phyloP scores from a whole-genome alignment of 35 echinoderm and acorn worm species.

The Acanthaster planci region DNA sequence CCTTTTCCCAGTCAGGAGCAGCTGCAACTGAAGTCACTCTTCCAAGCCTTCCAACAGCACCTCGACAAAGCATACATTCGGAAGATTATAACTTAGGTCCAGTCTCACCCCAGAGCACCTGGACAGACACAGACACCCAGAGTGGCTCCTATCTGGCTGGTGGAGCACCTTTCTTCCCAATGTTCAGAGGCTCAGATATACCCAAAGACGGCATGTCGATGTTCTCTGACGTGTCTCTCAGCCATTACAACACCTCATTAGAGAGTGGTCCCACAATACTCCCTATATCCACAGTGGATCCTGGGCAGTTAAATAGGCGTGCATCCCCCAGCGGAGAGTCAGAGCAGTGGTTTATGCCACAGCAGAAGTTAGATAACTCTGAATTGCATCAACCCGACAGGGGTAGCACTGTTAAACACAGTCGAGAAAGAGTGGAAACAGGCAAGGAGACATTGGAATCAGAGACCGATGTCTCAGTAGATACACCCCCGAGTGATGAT shows the following conservation, averaged over 20 bases:
- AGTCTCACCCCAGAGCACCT: neutral
- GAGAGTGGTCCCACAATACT: neutral
- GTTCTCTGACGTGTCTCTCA: constrained; percentile 62
- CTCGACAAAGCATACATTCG: neutral
- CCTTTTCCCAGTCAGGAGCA: too few relatives aligned
- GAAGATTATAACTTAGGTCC: neutral
- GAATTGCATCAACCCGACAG: neutral
- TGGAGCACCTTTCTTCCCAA: neutral
- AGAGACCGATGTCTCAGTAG: neutral
- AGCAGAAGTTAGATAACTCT: neutral
- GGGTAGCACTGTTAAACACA: neutral
- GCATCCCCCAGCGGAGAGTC: neutral
- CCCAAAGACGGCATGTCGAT: constrained; percentile 39
- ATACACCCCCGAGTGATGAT: neutral
- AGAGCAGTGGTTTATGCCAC: constrained; percentile 8
- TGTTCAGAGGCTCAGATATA: neutral
- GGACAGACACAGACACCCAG: neutral
- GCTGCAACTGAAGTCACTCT: neutral
- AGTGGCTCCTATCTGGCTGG: neutral
- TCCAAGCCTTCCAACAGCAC: neutral
- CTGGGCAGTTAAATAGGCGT: neutral
- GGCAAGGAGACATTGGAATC: neutral
- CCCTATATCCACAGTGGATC: neutral
- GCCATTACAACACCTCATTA: constrained; percentile 40
- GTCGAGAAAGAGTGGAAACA: neutral